Percentiles rank a stretch among this genome's conserved stretches.
phyloP scores from a whole-genome alignment of 2,888 invertebrate genomes.

The Cyaniris semiargus region DNA sequence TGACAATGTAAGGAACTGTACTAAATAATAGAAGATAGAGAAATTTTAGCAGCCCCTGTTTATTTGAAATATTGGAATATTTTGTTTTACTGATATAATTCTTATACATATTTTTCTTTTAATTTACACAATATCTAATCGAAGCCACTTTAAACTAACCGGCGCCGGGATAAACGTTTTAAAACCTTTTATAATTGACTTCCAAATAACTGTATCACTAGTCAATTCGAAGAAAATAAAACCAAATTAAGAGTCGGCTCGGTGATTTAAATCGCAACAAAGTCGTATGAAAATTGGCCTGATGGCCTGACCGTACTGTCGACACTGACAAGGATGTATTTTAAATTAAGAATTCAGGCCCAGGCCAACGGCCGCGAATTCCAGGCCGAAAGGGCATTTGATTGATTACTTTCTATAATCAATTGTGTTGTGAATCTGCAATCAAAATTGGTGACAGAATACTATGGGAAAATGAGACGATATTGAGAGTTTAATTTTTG shows the following conservation, averaged over 20 bases:
- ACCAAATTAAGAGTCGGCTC: conserved; percentile 3
- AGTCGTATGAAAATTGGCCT: conserved; percentile 18
- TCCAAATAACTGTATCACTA: conserved; percentile 3
- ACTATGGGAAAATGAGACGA: not conserved
- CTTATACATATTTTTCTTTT: no score
- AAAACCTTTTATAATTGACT: not conserved
- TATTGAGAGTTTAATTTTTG: no score
- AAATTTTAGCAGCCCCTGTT: no score
- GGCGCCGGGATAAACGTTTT: not conserved
- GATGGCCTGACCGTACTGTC: conserved; percentile 13
- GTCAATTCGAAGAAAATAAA: conserved; percentile 8
- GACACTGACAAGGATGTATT: conserved; percentile 26
- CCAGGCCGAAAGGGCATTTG: conserved; percentile 11
- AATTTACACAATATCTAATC: not conserved
- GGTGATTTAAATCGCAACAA: conserved; percentile 14
- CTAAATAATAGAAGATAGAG: no score
- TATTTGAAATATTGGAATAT: no score
- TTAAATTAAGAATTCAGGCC: conserved; percentile 26
- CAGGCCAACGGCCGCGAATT: conserved; percentile 13
- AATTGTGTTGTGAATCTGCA: not conserved
- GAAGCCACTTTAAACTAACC: not conserved
- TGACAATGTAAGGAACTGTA: no score
- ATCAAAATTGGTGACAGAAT: not conserved
- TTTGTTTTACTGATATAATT: no score
- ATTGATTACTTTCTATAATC: conserved; percentile 25